These are phyloP conservation scores for Cricetomys ansorgei DNA, from an alignment of 2,113 vertebrate species.

Conservation along the genomic window DNA sequence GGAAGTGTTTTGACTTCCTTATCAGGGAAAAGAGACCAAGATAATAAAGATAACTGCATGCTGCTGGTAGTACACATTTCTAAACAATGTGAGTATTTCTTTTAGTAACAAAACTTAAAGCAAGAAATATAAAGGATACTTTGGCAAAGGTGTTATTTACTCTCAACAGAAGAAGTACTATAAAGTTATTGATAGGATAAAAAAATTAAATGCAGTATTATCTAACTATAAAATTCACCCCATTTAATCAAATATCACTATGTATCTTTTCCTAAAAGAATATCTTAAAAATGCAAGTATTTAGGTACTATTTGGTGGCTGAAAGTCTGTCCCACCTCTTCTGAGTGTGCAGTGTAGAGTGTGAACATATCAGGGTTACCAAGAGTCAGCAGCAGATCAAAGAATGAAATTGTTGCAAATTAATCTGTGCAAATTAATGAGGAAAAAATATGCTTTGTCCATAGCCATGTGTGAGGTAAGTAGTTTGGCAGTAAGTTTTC, in stretches of 20 bases:
- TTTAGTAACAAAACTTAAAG: constrained; percentile 33
- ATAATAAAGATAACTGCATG: background rate
- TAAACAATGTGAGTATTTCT: constrained; percentile 14
- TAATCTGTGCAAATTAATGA: constrained; percentile 73
- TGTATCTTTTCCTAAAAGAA: background rate
- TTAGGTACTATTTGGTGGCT: background rate
- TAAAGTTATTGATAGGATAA: constrained; percentile 22
- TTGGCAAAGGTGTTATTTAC: constrained; percentile 5
- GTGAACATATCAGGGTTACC: background rate
- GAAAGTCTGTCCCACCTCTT: background rate
- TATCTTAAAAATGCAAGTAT: background rate
- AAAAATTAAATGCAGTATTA: constrained; percentile 5
- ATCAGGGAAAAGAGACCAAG: constrained; percentile 8
- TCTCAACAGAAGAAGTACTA: background rate
- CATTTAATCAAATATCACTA: constrained; percentile 10
- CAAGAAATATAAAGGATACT: background rate
- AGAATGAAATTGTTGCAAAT: constrained; percentile 78
- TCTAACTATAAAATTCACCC: background rate
- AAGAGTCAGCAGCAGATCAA: constrained; percentile 34
- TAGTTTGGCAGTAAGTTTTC: constrained; percentile 56
- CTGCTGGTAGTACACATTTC: constrained; percentile 24
- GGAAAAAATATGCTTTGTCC: constrained; percentile 61
- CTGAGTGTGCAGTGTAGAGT: background rate
- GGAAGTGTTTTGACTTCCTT: background rate
- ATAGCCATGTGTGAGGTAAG: constrained; percentile 61